These are phyloP conservation scores for Stenodema calcarata DNA, from an alignment of 2,888 invertebrate genomes.

Conservation along the genomic window DNA sequence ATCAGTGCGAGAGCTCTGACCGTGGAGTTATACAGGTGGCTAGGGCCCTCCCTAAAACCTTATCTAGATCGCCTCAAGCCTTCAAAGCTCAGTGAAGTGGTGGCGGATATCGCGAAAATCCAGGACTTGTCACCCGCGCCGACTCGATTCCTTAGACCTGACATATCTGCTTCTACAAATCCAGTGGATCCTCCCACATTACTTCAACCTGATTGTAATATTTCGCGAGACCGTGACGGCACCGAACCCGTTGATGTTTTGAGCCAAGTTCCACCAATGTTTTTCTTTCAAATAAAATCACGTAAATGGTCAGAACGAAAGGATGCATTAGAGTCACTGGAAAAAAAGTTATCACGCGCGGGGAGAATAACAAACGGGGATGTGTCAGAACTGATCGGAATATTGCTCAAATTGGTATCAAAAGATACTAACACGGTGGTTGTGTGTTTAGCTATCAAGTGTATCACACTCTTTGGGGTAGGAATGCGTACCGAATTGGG, in stretches of 20 bases:
- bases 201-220: too few species aligned
- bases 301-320: conserved; percentile 21
- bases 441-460: not conserved
- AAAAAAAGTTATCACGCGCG: not conserved
- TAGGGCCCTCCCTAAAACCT: not conserved
- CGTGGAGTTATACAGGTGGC: conserved; percentile 1
- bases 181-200: too few species aligned
- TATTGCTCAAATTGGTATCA: not conserved
- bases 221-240: not conserved
- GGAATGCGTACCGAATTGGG: not conserved
- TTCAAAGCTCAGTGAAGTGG: not conserved
- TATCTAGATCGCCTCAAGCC: not conserved
- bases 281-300: not conserved
- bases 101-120: not conserved
- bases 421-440: conserved; percentile 8
- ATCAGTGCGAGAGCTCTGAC: conserved; percentile 1
- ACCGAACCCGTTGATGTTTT: not conserved
- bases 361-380: not conserved
- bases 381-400: not conserved
- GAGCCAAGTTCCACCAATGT: not conserved
- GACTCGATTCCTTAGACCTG: not conserved
- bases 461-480: not conserved
- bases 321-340: not conserved
- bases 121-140: not conserved
- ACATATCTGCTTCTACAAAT: not conserved